phyloP scores from a whole-genome alignment of 92 coral and sea anemone species.

The Isaurus tuberculatus region DNA sequence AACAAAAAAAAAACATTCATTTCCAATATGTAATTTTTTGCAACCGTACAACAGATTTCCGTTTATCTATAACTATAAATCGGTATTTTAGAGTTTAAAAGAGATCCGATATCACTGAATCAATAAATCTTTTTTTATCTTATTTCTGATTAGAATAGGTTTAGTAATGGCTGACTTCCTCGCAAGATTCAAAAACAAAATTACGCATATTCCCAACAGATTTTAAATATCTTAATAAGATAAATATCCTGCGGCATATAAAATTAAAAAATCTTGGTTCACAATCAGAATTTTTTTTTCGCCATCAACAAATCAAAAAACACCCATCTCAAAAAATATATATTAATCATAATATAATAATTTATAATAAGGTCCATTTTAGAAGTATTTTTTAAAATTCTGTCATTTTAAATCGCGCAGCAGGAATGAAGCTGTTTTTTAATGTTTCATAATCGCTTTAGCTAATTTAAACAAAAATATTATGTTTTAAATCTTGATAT shows the following conservation, averaged over 20 bases:
- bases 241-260: not conserved
- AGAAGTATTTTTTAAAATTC: too few species aligned
- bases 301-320: not conserved
- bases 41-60: too few species aligned
- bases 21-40: too few species aligned
- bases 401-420: not conserved
- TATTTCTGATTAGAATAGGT: not conserved
- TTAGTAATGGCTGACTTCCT: not conserved
- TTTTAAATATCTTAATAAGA: not conserved
- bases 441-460: conserved; percentile 25
- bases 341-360: not conserved
- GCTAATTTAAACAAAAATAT: conserved; percentile 4
- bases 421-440: conserved; percentile 24
- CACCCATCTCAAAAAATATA: not conserved
- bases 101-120: not conserved
- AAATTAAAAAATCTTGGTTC: not conserved
- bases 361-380: too few species aligned
- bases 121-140: not conserved
- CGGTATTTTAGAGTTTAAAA: not conserved
- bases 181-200: not conserved
- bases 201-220: not conserved
- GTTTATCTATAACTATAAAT: not conserved
- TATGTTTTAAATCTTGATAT: not conserved
- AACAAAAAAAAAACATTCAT: too few species aligned
- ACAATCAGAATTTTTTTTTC: not conserved